phyloP scores from a whole-genome alignment of 2,113 vertebrate genomes.

The Labrus mixtus region DNA sequence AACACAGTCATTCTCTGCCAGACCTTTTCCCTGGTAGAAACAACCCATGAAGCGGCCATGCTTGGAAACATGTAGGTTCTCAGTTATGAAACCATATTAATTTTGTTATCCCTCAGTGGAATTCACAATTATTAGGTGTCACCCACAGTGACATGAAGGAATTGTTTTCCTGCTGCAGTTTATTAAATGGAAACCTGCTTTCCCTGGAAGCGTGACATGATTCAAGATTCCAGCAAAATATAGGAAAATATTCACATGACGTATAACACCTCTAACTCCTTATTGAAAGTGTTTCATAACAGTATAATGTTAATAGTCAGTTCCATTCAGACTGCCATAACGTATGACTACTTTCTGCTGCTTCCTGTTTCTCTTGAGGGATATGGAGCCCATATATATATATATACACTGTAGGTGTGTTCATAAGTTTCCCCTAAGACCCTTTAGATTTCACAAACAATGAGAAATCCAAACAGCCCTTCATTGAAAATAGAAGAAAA shows the following conservation, averaged over 20 bases:
- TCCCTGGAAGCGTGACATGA: neutral
- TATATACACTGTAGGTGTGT: neutral
- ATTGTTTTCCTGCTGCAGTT: neutral
- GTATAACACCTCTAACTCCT: constrained; percentile 7
- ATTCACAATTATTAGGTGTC: neutral
- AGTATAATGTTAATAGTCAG: constrained; percentile 2
- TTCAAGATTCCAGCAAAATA: neutral
- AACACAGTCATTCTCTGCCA: constrained; percentile 50
- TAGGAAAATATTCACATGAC: constrained; percentile 11
- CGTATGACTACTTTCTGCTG: neutral
- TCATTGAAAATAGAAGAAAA: too few species aligned
- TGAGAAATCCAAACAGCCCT: too few species aligned
- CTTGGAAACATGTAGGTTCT: neutral
- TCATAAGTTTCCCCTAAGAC: neutral
- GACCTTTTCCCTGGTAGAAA: neutral
- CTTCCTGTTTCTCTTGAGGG: neutral
- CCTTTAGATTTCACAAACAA: neutral
- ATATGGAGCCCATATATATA: neutral
- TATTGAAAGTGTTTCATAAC: constrained; percentile 2
- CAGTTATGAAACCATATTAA: neutral
- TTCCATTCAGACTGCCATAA: constrained; percentile 11
- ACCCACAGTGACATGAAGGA: too few species aligned
- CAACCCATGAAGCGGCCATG: neutral
- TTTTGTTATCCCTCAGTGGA: neutral
- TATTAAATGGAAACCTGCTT: neutral